Percentiles rank a stretch among this genome's conserved stretches.
phyloP scores from a whole-genome alignment of 2,797 vertebrate genomes.

The Mustela erminea region DNA sequence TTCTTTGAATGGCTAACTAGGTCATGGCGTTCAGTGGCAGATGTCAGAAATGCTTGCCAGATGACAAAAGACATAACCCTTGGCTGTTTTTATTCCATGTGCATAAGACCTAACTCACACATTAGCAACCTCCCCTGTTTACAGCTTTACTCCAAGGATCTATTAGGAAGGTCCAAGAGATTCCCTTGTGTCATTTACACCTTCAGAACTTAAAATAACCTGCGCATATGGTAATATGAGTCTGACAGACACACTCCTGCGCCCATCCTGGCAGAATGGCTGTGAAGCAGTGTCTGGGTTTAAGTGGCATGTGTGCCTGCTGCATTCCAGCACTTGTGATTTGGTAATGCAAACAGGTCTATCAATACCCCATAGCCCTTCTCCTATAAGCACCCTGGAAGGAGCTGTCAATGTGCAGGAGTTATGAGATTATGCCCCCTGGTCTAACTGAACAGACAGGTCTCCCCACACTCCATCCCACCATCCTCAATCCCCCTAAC shows the following conservation, averaged over 20 bases:
- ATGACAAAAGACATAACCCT: slow-evolving; percentile 39
- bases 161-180: slow-evolving; percentile 1
- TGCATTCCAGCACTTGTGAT: not conserved
- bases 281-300: not conserved
- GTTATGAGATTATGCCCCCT: not conserved
- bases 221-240: not conserved
- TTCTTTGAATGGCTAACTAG: slow-evolving; percentile 71
- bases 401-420: not conserved
- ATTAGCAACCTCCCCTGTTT: slow-evolving; percentile 21
- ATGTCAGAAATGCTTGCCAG: slow-evolving; percentile 65
- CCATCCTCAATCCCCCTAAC: fast-evolving
- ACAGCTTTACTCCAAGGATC: slow-evolving; percentile 34
- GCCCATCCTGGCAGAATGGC: not conserved
- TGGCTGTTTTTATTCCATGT: slow-evolving; percentile 19
- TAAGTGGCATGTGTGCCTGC: not conserved
- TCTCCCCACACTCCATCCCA: not conserved
- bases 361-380: not conserved
- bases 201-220: slow-evolving; percentile 43
- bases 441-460: not conserved
- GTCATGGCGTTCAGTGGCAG: slow-evolving; percentile 70
- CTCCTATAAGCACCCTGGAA: not conserved
- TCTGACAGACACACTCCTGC: slow-evolving; percentile 8
- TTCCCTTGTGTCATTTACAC: not conserved
- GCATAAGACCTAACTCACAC: slow-evolving; percentile 12
- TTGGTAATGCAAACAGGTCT: not conserved